phyloP scores from a whole-genome alignment of 2,113 vertebrate genomes.

The Climacteris rufus region DNA sequence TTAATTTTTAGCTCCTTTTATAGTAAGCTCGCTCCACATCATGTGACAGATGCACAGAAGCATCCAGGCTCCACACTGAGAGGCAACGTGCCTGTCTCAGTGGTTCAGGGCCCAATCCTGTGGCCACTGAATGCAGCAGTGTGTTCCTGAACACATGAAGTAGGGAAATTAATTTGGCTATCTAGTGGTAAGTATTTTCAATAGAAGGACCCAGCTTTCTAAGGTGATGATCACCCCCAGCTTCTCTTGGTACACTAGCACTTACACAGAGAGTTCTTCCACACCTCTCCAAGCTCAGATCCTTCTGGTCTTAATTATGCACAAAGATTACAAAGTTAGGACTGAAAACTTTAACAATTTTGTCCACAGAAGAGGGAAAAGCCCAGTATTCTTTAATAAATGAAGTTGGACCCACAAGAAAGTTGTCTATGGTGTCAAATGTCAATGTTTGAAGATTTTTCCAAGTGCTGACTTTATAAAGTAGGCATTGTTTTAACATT shows the following conservation, averaged over 20 bases:
- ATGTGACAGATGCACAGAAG: neutral
- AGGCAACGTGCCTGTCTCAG: fast-evolving
- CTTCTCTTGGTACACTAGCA: neutral
- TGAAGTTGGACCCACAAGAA: neutral
- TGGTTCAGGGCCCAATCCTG: neutral
- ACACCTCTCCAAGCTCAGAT: neutral
- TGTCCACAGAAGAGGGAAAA: neutral
- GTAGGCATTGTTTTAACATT: neutral
- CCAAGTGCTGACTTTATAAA: neutral
- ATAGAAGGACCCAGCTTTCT: neutral
- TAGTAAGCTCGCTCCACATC: neutral
- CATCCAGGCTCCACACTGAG: neutral
- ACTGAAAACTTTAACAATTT: neutral
- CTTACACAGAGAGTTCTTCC: neutral
- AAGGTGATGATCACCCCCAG: neutral
- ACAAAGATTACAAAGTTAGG: neutral
- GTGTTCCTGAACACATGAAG: neutral
- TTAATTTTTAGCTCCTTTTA: neutral
- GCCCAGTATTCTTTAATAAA: neutral
- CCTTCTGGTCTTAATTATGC: neutral
- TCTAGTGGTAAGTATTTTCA: neutral
- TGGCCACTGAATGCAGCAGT: neutral
- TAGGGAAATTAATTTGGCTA: neutral
- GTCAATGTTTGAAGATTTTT: neutral
- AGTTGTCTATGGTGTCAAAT: neutral